Percentiles rank a stretch among this genome's conserved stretches.
Evolutionary conservation across 1,140 invertebrate genomes (phyloP).

Genomic region (Drosophila pseudoobscura): DNA sequence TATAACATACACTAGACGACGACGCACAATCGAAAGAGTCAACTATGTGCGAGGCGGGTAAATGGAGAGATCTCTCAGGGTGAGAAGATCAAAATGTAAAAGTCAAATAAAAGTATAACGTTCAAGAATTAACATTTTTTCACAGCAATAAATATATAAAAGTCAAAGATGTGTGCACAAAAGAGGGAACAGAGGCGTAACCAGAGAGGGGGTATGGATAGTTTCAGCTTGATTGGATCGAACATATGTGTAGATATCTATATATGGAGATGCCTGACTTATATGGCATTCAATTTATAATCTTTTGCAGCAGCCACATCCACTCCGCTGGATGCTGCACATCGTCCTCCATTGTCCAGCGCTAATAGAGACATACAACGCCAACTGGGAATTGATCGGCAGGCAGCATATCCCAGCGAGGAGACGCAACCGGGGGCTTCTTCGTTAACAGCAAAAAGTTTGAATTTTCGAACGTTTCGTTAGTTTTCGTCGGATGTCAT

Average conservation of each 20-base stretch:
- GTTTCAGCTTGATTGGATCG: slow-evolving; percentile 12
- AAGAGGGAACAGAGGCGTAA: slow-evolving; percentile 8
- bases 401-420: background rate
- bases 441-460: slow-evolving; percentile 50
- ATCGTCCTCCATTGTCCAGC: slow-evolving; percentile 34
- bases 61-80: slow-evolving; percentile 35
- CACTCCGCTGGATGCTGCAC: slow-evolving; percentile 40
- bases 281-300: slow-evolving; percentile 56
- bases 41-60: slow-evolving; percentile 39
- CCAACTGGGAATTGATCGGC: slow-evolving; percentile 45
- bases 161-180: slow-evolving; percentile 45
- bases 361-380: slow-evolving; percentile 60
- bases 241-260: slow-evolving; percentile 8
- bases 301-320: slow-evolving; percentile 39
- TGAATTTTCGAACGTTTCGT: slow-evolving; percentile 40
- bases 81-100: slow-evolving; percentile 47
- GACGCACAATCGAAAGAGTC: slow-evolving; percentile 40
- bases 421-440: background rate
- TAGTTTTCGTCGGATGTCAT: slow-evolving; percentile 48
- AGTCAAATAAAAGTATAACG: slow-evolving; percentile 64
- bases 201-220: slow-evolving; percentile 5
- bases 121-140: slow-evolving; percentile 63
- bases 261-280: slow-evolving; percentile 2
- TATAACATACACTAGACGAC: background rate
- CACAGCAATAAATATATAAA: slow-evolving; percentile 65